phyloP scores from a whole-genome alignment of 2,888 invertebrate species.

The Perizoma flavofasciatum region DNA sequence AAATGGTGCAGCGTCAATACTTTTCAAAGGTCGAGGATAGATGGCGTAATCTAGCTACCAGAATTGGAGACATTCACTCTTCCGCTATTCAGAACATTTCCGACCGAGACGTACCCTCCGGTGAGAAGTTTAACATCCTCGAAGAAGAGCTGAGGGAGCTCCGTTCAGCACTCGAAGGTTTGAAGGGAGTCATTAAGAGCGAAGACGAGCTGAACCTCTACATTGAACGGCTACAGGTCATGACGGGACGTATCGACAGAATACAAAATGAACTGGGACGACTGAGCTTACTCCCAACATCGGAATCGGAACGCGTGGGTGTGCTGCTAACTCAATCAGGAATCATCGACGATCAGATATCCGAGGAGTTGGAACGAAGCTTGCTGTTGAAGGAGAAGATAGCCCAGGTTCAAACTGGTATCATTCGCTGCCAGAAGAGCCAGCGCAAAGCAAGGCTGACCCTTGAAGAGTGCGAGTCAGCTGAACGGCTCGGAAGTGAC shows the following conservation, averaged over 20 bases:
- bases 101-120: constrained; percentile 88
- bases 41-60: constrained; percentile 87
- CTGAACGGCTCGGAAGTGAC: constrained; percentile 89
- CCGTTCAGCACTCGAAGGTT: constrained; percentile 86
- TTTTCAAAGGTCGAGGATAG: constrained; percentile 90
- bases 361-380: constrained; percentile 91
- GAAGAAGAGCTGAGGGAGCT: constrained; percentile 91
- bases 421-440: constrained; percentile 87
- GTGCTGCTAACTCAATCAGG: constrained; percentile 88
- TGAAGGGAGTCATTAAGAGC: constrained; percentile 91
- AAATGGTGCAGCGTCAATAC: constrained; percentile 91
- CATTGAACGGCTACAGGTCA: constrained; percentile 91
- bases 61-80: constrained; percentile 86
- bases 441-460: constrained; percentile 86
- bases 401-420: constrained; percentile 88
- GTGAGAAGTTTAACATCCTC: constrained; percentile 89
- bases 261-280: constrained; percentile 92
- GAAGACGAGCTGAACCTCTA: constrained; percentile 93
- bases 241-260: constrained; percentile 88
- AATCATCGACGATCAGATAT: constrained; percentile 87
- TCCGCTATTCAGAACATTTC: constrained; percentile 88
- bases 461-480: constrained; percentile 89
- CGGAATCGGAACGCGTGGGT: constrained; percentile 91
- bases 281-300: constrained; percentile 88
- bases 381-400: constrained; percentile 89